phyloP scores from a whole-genome alignment of 2,113 vertebrate genomes.

The Dipodomys merriami region DNA sequence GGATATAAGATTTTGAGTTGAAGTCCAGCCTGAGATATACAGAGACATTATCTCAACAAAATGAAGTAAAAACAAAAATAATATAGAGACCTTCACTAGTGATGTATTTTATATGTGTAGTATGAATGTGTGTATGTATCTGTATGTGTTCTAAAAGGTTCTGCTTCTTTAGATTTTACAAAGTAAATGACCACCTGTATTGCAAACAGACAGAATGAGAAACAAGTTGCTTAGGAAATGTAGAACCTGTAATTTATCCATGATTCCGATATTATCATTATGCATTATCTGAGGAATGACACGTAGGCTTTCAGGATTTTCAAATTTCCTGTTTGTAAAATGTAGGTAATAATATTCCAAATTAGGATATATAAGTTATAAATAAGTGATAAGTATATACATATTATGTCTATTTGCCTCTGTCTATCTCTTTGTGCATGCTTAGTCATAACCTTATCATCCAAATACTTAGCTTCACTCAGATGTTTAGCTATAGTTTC shows the following conservation, averaged over 20 bases:
- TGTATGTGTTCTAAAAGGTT: background rate
- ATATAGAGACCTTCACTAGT: too few species aligned
- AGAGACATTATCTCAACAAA: too few species aligned
- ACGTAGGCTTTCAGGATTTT: background rate
- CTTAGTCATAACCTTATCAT: background rate
- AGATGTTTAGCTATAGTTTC: background rate
- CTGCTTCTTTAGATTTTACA: background rate
- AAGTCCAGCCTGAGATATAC: too few species aligned
- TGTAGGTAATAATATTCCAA: background rate
- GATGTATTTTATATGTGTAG: background rate
- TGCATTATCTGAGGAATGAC: background rate
- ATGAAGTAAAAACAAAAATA: too few species aligned
- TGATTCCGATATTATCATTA: background rate
- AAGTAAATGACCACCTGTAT: background rate
- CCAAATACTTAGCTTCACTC: background rate
- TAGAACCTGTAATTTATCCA: background rate
- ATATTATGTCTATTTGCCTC: too few species aligned
- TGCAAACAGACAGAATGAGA: background rate
- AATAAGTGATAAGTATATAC: too few species aligned
- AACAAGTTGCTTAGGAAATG: background rate
- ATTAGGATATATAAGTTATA: background rate
- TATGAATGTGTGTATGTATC: background rate
- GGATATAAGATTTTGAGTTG: too few species aligned
- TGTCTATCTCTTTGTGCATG: too few species aligned
- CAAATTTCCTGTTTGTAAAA: background rate